These are phyloP conservation scores for Sepioteuthis lessoniana DNA, from an alignment of 2,888 invertebrate species.

Conservation along the genomic window DNA sequence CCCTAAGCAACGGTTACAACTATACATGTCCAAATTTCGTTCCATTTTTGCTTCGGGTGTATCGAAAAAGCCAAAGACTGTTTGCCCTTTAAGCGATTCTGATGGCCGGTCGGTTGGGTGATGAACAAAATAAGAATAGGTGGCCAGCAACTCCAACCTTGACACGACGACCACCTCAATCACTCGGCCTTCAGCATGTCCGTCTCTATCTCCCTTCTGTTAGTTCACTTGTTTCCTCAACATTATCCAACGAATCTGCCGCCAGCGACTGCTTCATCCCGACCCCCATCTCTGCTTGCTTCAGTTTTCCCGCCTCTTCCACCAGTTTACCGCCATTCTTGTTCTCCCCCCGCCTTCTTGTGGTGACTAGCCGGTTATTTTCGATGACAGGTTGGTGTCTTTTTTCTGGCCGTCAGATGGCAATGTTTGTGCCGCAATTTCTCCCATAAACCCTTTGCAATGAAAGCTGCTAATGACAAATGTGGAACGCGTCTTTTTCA, in stretches of 20 bases:
- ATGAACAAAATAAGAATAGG: neutral
- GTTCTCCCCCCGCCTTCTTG: neutral
- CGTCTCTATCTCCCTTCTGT: conserved; percentile 36
- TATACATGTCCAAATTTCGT: neutral
- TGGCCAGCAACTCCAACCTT: neutral
- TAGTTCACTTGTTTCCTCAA: conserved; percentile 1
- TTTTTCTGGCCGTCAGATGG: neutral
- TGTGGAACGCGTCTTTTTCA: neutral
- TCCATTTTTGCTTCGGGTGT: neutral
- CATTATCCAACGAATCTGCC: neutral
- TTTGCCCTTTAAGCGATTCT: neutral
- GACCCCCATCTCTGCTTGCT: neutral
- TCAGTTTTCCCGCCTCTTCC: neutral
- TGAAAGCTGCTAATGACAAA: neutral
- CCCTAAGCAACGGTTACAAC: neutral
- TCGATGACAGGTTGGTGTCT: neutral
- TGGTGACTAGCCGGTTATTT: neutral
- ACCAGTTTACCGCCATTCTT: neutral
- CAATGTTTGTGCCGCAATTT: conserved; percentile 17
- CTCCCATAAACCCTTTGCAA: conserved; percentile 8
- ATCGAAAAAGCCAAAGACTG: neutral
- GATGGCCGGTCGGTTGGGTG: neutral
- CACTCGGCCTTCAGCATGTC: conserved; percentile 35
- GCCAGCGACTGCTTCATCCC: neutral
- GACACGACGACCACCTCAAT: conserved; percentile 8